A percentile compares a stretch with the other conserved stretches of the same genome.
Evolutionary conservation across 1,140 invertebrate genomes (phyloP).

Genomic region (Sycobia sp.): DNA sequence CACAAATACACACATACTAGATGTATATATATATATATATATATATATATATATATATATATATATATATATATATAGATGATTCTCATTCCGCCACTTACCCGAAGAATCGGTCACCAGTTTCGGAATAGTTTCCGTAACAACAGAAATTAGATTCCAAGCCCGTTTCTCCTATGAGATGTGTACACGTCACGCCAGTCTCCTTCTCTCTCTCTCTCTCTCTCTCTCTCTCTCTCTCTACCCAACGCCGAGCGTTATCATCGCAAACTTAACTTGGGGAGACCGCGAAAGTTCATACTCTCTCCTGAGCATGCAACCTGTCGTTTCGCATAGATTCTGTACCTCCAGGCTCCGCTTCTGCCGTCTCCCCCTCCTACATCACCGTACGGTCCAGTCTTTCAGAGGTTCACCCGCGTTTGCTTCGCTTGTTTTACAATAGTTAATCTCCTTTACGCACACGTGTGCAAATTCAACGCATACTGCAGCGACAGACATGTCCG

Average conservation of each 20-base stretch:
- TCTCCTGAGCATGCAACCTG: conserved; percentile 9
- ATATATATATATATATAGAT: too few relatives aligned
- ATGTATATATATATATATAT: too few relatives aligned
- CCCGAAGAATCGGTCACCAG: conserved; percentile 38
- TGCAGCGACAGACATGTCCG: too few relatives aligned
- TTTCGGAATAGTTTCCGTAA: conserved; percentile 31
- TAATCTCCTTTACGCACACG: too few relatives aligned
- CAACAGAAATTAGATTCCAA: conserved; percentile 32
- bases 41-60: too few relatives aligned
- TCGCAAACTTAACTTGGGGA: conserved; percentile 31
- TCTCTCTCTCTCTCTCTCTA: too few relatives aligned
- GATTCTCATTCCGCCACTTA: conserved; percentile 39
- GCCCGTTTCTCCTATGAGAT: not conserved
- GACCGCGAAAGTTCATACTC: conserved; percentile 23
- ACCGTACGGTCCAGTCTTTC: not conserved
- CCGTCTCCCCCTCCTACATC: not conserved
- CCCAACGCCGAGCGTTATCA: conserved; percentile 27
- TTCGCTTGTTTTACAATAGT: conserved; percentile 25
- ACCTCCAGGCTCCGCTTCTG: not conserved
- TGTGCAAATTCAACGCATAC: too few relatives aligned
- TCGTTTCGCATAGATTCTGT: not conserved
- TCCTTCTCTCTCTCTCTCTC: conserved; percentile 1
- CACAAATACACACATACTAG: too few relatives aligned
- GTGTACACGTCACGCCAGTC: not conserved
- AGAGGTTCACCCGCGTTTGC: too few relatives aligned